phyloP scores from a whole-genome alignment of 2,888 invertebrate genomes.

The Drosophila recens region DNA sequence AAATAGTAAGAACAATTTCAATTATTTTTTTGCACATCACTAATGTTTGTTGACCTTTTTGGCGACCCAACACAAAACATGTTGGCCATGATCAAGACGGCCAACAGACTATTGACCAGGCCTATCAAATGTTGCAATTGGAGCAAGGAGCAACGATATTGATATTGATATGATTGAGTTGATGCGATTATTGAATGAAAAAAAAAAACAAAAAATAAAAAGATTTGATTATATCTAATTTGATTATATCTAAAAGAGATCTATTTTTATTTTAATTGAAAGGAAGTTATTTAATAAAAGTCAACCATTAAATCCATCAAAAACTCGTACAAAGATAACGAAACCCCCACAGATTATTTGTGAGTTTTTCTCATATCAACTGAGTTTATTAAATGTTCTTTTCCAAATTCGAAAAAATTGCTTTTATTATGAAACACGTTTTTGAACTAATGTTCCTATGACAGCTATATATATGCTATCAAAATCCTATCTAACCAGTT shows the following conservation, averaged over 20 bases:
- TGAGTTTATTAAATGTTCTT: conserved; percentile 4
- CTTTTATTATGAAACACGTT: conserved; percentile 12
- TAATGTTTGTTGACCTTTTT: background rate
- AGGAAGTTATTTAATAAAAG: too few relatives aligned
- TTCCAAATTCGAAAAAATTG: background rate
- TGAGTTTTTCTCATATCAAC: background rate
- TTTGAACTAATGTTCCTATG: too few relatives aligned
- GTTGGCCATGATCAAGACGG: conserved; percentile 63
- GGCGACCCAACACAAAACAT: conserved; percentile 49
- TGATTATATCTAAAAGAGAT: too few relatives aligned
- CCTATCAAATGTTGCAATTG: background rate
- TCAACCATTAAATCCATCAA: background rate
- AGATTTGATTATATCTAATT: too few relatives aligned
- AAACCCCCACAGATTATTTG: background rate
- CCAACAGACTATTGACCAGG: background rate
- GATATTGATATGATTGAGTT: background rate
- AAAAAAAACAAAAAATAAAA: too few relatives aligned
- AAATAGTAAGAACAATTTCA: background rate
- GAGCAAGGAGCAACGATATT: conserved; percentile 6
- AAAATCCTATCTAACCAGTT: conserved; percentile 21
- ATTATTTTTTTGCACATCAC: background rate
- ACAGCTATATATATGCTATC: too few relatives aligned
- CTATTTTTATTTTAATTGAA: too few relatives aligned
- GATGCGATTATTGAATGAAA: too few relatives aligned
- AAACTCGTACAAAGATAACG: too few relatives aligned